Evolutionary conservation across 2,113 vertebrate species (phyloP), one percentile per base, ranked within the genome.

Genomic region (Ctenomys sociabilis): DNA sequence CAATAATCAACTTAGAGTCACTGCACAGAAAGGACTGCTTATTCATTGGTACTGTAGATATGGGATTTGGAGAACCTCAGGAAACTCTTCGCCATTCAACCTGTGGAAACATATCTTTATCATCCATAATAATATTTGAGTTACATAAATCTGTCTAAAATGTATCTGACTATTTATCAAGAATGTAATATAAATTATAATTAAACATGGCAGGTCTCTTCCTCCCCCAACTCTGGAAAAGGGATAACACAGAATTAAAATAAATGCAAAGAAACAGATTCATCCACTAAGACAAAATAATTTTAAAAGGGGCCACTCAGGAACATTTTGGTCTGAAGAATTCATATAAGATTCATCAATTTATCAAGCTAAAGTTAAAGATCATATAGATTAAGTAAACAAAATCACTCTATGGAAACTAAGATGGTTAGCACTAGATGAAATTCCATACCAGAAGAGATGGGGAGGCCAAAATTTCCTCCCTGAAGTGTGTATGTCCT

Each of bases 101-200:
- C 14, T 87, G 63, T 40, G 37, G 77, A 95, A 88, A 77, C 19
- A 92, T 7, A 57, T 35, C 3, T 22, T 8, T 28, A 88, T 94
- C 17, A 89, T 66, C 45, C 8, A 73, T 73, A 73, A 88, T 59
- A 81, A 93, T 91, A 81, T 70, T 78, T 93, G 45, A 82, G 54
- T 63, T 82, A 78, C 61, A 73, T 52, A 91, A 90, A 88, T 17
- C 10, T 83, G 30, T 61, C 66, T 73, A 93, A 64, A 94, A n/a
- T 90, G 35, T 57, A 83, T 57, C 13, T 63, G 17, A 64, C 77
- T 95, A 96, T 85, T 95, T 95, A 13, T 87, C 63, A 81, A 85
- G 17, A 82, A 82, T 90, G 63, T 84, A 43, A 78, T 35, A 12
- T 54, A 13, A 90, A 94, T 93, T 88, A 10, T 21, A 84, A 90